Evolutionary conservation across 2,888 invertebrate species (phyloP).

Genomic region (Apocheima hispidaria): DNA sequence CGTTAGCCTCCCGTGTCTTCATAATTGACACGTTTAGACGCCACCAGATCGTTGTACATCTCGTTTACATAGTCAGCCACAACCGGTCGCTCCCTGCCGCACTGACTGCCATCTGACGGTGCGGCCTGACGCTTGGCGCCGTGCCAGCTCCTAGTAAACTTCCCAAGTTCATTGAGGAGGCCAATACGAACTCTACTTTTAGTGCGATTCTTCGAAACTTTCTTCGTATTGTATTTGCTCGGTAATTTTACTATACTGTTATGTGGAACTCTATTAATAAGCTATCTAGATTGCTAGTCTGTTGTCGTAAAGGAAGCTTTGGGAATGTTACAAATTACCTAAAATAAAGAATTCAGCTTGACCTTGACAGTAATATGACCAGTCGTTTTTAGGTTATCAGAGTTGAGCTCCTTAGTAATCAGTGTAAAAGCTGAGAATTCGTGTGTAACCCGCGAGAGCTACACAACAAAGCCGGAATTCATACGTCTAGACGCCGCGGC

Average conservation of each 20-base stretch:
- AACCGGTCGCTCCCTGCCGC: conserved; percentile 47
- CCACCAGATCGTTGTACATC: conserved; percentile 36
- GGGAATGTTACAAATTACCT: not conserved
- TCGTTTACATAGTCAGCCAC: conserved; percentile 43
- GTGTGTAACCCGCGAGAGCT: conserved; percentile 47
- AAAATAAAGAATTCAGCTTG: conserved; percentile 1
- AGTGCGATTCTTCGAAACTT: conserved; percentile 58
- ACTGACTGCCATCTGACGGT: conserved; percentile 54
- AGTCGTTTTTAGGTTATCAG: not conserved
- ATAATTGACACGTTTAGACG: conserved; percentile 47
- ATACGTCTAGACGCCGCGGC: conserved; percentile 67
- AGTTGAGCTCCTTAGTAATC: conserved; percentile 29
- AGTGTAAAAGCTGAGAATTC: conserved; percentile 49
- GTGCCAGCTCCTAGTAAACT: conserved; percentile 65
- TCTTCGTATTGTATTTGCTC: conserved; percentile 29
- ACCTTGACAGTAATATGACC: not conserved
- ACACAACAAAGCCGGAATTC: conserved; percentile 59
- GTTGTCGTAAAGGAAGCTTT: not conserved
- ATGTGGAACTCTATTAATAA: conserved; percentile 19
- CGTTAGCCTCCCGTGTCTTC: conserved; percentile 37
- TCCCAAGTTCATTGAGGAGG: conserved; percentile 70
- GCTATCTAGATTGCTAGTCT: not conserved
- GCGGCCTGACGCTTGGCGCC: conserved; percentile 58
- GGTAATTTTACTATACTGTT: conserved; percentile 2
- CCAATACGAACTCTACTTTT: conserved; percentile 58